Base-by-base conservation (phyloP, 1,140 invertebrate species). In the Penaeus chinensis region DNA sequence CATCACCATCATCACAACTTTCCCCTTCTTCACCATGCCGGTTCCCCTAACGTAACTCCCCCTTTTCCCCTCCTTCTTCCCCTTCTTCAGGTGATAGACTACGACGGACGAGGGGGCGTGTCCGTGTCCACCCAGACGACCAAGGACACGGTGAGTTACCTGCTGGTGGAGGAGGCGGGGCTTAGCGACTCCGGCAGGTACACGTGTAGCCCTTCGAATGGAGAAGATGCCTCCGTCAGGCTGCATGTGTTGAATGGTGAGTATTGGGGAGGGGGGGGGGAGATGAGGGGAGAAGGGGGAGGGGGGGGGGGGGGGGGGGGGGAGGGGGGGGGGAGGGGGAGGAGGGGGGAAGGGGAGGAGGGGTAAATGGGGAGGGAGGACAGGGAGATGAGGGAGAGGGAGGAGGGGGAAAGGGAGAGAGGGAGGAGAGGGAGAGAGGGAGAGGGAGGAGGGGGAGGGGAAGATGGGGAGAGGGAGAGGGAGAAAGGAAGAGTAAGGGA, bases 221-320 rank as follows among this genome's bases (percentile, higher is more conserved):
- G 85, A n/a, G 79, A 82, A 24, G 60, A 81, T 16, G 85, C 85
- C 22, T 76, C 79, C 78, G 69, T 87, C 47, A 87, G 32, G 61
- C 54, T 87, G 13, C 79, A 87, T 61, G 85, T 87, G 20, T 60
- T 87, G 5, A 87, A 87, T 27, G 85, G 85, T 87, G 61, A 82
- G 85, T 76, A 1, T 0, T 10, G 20, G 54, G 7, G 19, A 1
- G 11, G 20, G 42, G 37, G n/a, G 27, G 13, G n/a, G 27, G 20
- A 13, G 80, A 1, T 0, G 22, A 37, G 24, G n/a, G 32, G 42
- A 20, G 42, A 1, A 0, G 32, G 8, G 74, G 47, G 10, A 5
- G 47, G 74, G 32, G 22, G 27, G 24, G 5, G 20, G 19, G 3
- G 7, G 5, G 42, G 19, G 42, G 27, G 7, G 42, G 7, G 1